A percentile compares a stretch with the other conserved stretches of the same genome.
These are phyloP conservation scores for Acanthopleura granulata DNA, from an alignment of 2,888 invertebrate genomes.

Conservation along the genomic window DNA sequence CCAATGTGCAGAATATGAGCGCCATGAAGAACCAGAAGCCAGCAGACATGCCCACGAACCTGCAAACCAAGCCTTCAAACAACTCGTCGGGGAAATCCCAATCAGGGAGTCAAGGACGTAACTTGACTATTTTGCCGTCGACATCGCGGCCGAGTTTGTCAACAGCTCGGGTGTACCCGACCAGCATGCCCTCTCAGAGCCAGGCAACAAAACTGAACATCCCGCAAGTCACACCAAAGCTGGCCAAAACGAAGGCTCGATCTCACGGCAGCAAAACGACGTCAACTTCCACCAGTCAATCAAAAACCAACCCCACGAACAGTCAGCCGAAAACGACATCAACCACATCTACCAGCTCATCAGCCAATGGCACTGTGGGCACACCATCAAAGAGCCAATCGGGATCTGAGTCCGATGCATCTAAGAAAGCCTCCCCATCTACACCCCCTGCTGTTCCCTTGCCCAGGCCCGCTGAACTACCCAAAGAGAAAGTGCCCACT, in stretches of 20 bases:
- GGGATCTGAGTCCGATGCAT: slow-evolving; percentile 46
- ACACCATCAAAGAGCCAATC: slow-evolving; percentile 46
- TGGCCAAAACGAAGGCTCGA: background rate
- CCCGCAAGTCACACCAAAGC: slow-evolving; percentile 22
- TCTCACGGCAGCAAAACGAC: slow-evolving; percentile 5
- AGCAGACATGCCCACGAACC: slow-evolving; percentile 30
- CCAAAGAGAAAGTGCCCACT: slow-evolving; percentile 23
- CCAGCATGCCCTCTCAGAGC: slow-evolving; percentile 24
- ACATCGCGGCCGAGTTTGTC: slow-evolving; percentile 38
- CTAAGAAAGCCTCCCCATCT: slow-evolving; percentile 17
- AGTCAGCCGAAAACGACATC: slow-evolving; percentile 7
- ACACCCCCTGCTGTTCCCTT: slow-evolving; percentile 11
- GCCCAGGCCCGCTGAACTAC: slow-evolving; percentile 10
- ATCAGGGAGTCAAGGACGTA: slow-evolving; percentile 45
- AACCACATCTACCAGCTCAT: slow-evolving; percentile 19
- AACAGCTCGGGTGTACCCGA: slow-evolving; percentile 58
- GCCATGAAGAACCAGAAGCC: slow-evolving; percentile 28
- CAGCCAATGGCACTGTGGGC: slow-evolving; percentile 31
- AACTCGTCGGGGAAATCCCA: slow-evolving; percentile 42
- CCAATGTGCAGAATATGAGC: slow-evolving; percentile 20
- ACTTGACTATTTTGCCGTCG: slow-evolving; percentile 45
- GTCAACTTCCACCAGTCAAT: background rate
- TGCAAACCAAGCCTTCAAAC: slow-evolving; percentile 32
- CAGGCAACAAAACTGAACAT: slow-evolving; percentile 30
- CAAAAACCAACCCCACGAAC: background rate